Evolutionary conservation across 2,797 vertebrate species (phyloP).

Genomic region (Botia kubotai): DNA sequence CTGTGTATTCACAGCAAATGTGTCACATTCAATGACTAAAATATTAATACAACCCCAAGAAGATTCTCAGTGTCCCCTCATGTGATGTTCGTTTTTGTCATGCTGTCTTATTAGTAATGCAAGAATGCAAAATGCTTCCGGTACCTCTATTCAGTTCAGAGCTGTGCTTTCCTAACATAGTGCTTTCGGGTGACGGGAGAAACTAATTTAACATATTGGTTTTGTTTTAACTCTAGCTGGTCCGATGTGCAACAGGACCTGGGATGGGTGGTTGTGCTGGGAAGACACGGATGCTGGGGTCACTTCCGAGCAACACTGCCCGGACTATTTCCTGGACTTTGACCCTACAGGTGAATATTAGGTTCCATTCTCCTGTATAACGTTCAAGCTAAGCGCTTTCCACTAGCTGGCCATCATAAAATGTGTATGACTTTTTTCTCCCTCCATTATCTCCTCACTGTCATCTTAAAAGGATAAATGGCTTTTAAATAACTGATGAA

Average conservation of each 20-base stretch:
- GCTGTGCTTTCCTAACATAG: neutral
- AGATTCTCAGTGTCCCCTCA: neutral
- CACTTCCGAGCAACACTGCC: conserved; percentile 88
- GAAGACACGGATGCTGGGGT: conserved; percentile 85
- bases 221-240: conserved; percentile 63
- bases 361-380: neutral
- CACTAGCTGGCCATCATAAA: neutral
- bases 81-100: conserved; percentile 20
- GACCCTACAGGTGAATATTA: conserved; percentile 87
- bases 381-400: neutral
- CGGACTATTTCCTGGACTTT: conserved; percentile 97
- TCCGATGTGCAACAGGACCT: conserved; percentile 90
- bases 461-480: conserved; percentile 13
- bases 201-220: neutral
- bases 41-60: neutral
- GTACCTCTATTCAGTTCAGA: neutral
- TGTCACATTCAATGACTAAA: neutral
- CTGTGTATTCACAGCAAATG: neutral
- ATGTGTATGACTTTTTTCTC: neutral
- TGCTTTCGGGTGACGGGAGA: neutral
- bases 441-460: neutral
- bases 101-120: conserved; percentile 27
- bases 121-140: conserved; percentile 25
- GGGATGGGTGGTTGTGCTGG: conserved; percentile 99
- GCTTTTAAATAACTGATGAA: conserved; percentile 24